A percentile compares a stretch with the other conserved stretches of the same genome.
These are phyloP conservation scores for Ormyrus nitidulus DNA, from an alignment of 2,888 invertebrate genomes.

Conservation along the genomic window DNA sequence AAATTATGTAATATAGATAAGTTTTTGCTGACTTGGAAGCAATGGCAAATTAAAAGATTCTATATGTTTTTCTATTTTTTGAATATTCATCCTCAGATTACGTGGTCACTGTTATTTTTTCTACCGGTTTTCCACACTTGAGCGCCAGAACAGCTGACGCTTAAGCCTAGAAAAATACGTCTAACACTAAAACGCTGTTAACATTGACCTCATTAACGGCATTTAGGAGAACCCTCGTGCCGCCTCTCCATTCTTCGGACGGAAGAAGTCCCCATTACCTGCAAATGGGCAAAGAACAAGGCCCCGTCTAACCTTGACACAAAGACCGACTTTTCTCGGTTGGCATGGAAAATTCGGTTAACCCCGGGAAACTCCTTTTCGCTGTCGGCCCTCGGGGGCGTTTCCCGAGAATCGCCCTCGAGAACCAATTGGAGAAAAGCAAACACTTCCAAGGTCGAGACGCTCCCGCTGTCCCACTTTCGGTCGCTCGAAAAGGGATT, in stretches of 20 bases:
- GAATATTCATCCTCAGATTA: too few relatives aligned
- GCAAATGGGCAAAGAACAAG: slow-evolving; percentile 10
- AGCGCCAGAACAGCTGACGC: neutral
- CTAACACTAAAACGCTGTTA: slow-evolving; percentile 17
- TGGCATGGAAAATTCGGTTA: slow-evolving; percentile 45
- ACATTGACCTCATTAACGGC: slow-evolving; percentile 31
- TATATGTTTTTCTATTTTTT: too few relatives aligned
- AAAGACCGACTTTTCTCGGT: slow-evolving; percentile 52
- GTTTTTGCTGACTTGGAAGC: too few relatives aligned
- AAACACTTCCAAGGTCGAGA: slow-evolving; percentile 42
- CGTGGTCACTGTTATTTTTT: too few relatives aligned
- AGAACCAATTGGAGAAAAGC: slow-evolving; percentile 17
- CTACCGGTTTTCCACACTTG: too few relatives aligned
- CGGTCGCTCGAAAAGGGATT: neutral
- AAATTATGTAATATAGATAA: too few relatives aligned
- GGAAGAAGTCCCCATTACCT: slow-evolving; percentile 42
- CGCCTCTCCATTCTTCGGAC: slow-evolving; percentile 18
- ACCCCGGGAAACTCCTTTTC: slow-evolving; percentile 6
- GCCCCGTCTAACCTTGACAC: slow-evolving; percentile 45
- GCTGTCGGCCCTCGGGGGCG: neutral
- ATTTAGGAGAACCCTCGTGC: neutral
- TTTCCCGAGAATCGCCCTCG: slow-evolving; percentile 22
- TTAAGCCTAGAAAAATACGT: slow-evolving; percentile 18
- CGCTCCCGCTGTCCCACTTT: slow-evolving; percentile 48
- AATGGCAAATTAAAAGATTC: too few relatives aligned